A percentile compares a stretch with the other conserved stretches of the same genome.
These are phyloP conservation scores for Harpegnathos saltator DNA, from an alignment of 1,140 invertebrate genomes.

Conservation along the genomic window DNA sequence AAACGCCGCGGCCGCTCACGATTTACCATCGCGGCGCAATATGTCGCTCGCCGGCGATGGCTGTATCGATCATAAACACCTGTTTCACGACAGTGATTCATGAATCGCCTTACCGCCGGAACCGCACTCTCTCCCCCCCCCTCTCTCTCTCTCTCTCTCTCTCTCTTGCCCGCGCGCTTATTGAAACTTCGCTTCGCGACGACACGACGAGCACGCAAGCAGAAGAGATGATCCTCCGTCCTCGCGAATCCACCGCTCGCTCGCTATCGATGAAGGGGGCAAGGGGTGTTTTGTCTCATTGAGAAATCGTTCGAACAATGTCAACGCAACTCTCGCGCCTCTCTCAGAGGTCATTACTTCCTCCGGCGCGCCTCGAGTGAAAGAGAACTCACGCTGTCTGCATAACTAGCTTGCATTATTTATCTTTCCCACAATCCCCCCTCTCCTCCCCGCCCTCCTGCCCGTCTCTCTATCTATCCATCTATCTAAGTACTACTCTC, in stretches of 20 bases:
- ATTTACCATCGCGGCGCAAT: slow-evolving; percentile 47
- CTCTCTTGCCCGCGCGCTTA: not conserved
- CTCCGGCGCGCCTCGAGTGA: no score
- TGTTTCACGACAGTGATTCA: slow-evolving; percentile 53
- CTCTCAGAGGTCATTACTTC: no score
- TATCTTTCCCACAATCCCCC: no score
- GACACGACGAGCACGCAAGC: not conserved
- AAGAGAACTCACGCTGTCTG: no score
- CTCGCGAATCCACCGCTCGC: not conserved
- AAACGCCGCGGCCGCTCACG: slow-evolving; percentile 32
- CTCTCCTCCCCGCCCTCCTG: no score
- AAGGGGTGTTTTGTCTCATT: no score
- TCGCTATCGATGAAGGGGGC: no score
- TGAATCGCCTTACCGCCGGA: slow-evolving; percentile 3
- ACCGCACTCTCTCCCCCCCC: not conserved
- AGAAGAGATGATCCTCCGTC: not conserved
- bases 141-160: not conserved
- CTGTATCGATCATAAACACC: slow-evolving; percentile 61
- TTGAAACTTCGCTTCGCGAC: not conserved
- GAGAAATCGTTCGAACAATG: no score
- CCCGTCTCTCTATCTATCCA: no score
- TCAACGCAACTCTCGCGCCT: no score
- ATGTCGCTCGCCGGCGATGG: slow-evolving; percentile 42
- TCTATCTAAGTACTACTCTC: no score
- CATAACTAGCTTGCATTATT: no score